phyloP scores from a whole-genome alignment of 2,888 invertebrate species.

The Melolontha melolontha region DNA sequence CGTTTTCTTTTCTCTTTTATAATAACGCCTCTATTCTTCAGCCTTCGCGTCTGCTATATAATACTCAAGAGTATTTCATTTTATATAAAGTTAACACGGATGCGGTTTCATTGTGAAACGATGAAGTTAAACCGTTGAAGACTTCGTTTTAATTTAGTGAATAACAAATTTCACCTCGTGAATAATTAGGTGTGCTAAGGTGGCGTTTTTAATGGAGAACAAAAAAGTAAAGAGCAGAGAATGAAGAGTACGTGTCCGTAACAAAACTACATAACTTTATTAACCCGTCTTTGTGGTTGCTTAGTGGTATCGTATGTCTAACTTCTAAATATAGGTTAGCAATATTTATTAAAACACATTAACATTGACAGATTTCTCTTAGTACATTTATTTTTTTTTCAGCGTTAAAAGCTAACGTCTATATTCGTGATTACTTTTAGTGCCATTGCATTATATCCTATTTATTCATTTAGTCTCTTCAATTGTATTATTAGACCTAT shows the following conservation, averaged over 20 bases:
- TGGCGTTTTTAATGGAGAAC: neutral
- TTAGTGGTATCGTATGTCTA: too few species aligned
- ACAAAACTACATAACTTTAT: neutral
- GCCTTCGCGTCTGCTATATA: too few species aligned
- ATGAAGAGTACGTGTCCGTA: neutral
- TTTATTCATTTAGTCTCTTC: too few species aligned
- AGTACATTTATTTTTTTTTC: too few species aligned
- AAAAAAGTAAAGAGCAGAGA: neutral
- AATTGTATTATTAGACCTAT: too few species aligned
- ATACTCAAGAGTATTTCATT: neutral
- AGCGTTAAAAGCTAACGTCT: too few species aligned
- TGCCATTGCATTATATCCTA: too few species aligned
- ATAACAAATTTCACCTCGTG: conserved; percentile 30
- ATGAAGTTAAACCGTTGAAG: conserved; percentile 29
- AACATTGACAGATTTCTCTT: too few species aligned
- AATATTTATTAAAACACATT: too few species aligned
- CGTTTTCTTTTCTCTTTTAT: conserved; percentile 1
- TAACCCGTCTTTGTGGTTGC: neutral
- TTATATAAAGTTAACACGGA: neutral
- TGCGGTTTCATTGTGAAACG: conserved; percentile 23
- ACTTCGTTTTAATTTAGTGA: conserved; percentile 28
- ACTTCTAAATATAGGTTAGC: too few species aligned
- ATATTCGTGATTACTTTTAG: too few species aligned
- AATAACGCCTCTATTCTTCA: too few species aligned
- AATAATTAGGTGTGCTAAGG: conserved; percentile 27